Conservation (phyloP, 2,888 invertebrate genomes). For the Gibbula magus region DNA sequence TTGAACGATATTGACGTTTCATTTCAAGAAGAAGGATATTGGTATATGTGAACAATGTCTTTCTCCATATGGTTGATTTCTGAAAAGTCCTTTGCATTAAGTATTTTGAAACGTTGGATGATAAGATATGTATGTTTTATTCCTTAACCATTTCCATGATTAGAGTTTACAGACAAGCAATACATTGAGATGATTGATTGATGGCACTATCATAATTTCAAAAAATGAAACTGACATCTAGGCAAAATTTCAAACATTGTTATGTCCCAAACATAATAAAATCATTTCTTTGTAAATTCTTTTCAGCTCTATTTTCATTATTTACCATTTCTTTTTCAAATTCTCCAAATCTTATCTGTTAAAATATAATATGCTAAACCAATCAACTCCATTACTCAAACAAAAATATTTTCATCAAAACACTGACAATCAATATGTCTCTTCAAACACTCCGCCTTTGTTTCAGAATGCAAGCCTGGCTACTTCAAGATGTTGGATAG, state of each 20-base stretch:
- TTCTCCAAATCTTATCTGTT: background rate
- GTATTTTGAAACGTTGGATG: background rate
- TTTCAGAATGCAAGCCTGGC: conserved; percentile 66
- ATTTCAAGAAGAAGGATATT: no score
- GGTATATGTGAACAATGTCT: no score
- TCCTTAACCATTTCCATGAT: background rate
- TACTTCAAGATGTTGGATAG: conserved; percentile 63
- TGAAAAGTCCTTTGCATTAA: no score
- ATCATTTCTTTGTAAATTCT: background rate
- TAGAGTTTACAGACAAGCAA: background rate
- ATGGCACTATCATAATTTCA: no score
- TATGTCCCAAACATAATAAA: no score
- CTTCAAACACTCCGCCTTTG: background rate
- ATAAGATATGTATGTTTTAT: background rate
- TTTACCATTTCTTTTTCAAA: background rate
- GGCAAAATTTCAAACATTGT: no score
- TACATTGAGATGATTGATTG: background rate
- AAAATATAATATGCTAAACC: background rate
- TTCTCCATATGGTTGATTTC: no score
- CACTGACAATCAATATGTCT: no score
- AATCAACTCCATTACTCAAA: no score
- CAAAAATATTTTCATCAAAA: no score
- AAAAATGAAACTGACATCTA: background rate
- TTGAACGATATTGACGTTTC: no score
- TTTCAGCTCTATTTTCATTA: background rate